Evolutionary conservation across 2,888 invertebrate genomes (phyloP).

Genomic region (Pedicia rivosa): DNA sequence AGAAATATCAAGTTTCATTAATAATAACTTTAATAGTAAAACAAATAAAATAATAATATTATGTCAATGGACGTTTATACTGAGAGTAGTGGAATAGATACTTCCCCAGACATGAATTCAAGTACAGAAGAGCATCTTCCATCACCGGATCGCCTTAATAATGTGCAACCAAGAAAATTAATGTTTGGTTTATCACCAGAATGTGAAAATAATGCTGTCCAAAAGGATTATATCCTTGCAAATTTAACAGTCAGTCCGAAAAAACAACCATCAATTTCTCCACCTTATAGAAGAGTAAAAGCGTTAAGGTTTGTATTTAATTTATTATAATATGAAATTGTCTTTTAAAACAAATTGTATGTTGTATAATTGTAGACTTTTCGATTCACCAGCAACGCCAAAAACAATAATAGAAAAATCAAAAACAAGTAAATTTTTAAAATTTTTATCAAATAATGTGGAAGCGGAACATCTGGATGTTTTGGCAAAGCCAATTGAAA

Average conservation of each 20-base stretch:
- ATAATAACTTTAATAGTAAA: too few relatives aligned
- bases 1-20: too few relatives aligned
- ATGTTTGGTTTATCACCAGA: conserved; percentile 24
- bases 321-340: too few relatives aligned
- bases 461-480: conserved; percentile 8
- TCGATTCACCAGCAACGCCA: conserved; percentile 75
- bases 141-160: conserved; percentile 12
- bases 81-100: conserved; percentile 15
- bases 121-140: conserved; percentile 13
- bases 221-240: conserved; percentile 10
- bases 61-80: conserved; percentile 11
- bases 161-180: conserved; percentile 25
- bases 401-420: conserved; percentile 48
- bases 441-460: conserved; percentile 22
- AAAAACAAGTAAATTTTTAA: conserved; percentile 37
- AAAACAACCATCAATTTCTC: conserved; percentile 22
- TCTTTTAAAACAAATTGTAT: background rate
- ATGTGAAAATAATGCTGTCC: conserved; percentile 7
- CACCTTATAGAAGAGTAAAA: conserved; percentile 42
- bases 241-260: conserved; percentile 11
- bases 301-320: conserved; percentile 40
- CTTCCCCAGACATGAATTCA: conserved; percentile 15
- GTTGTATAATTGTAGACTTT: conserved; percentile 36
- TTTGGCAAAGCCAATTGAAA: conserved; percentile 10
- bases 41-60: background rate